phyloP scores from a whole-genome alignment of 2,113 vertebrate species.

The Hipposideros armiger region DNA sequence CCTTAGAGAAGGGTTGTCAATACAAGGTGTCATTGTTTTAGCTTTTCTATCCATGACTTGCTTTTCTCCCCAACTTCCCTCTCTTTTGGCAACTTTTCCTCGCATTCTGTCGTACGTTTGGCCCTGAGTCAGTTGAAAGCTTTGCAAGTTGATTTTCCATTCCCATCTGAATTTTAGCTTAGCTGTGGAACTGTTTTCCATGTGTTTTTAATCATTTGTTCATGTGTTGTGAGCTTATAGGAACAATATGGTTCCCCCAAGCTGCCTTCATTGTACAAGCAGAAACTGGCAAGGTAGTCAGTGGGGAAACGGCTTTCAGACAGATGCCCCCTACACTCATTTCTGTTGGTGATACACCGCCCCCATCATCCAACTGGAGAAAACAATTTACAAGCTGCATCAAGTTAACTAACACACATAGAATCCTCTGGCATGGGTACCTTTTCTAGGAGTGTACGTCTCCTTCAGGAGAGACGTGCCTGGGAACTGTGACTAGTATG shows the following conservation, averaged over 20 bases:
- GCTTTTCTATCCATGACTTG: constrained; percentile 57
- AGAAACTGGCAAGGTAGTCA: constrained; percentile 73
- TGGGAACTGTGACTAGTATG: neutral
- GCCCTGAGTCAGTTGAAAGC: constrained; percentile 82
- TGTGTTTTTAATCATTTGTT: constrained; percentile 85
- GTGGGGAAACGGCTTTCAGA: constrained; percentile 68
- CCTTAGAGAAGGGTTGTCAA: constrained; percentile 63
- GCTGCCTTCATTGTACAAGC: constrained; percentile 78
- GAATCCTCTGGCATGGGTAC: constrained; percentile 14
- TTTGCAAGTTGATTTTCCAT: constrained; percentile 82
- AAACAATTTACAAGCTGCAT: constrained; percentile 59
- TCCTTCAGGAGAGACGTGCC: neutral
- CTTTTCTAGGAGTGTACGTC: constrained; percentile 17
- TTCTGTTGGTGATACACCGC: constrained; percentile 74
- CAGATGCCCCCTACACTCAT: constrained; percentile 69
- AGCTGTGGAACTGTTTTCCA: constrained; percentile 81
- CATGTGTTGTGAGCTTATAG: constrained; percentile 84
- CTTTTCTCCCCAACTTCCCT: constrained; percentile 53
- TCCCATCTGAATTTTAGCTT: constrained; percentile 83
- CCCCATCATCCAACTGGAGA: constrained; percentile 67
- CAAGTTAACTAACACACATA: constrained; percentile 32
- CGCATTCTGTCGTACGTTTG: constrained; percentile 82
- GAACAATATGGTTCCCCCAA: constrained; percentile 81
- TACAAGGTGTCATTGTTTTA: constrained; percentile 79
- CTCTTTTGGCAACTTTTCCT: constrained; percentile 76